Evolutionary conservation across 2,797 vertebrate genomes (phyloP).

Genomic region (Galagoides demidoff): DNA sequence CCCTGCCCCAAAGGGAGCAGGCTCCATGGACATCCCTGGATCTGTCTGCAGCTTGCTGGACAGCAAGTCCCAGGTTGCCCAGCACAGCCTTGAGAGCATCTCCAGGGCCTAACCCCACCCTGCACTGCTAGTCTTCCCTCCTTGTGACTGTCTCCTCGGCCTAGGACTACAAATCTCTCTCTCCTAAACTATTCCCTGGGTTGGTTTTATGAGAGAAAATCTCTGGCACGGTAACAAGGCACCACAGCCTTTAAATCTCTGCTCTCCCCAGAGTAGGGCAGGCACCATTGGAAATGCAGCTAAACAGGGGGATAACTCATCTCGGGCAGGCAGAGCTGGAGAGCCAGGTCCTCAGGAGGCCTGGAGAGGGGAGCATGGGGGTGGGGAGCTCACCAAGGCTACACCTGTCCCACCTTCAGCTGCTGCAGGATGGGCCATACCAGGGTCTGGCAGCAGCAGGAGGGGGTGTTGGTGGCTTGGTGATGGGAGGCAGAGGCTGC

Average conservation of each 20-base stretch:
- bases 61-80: neutral
- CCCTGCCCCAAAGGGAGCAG: neutral
- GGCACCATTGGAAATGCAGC: conserved; percentile 64
- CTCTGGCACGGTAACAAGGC: conserved; percentile 76
- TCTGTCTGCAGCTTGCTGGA: neutral
- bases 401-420: neutral
- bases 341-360: neutral
- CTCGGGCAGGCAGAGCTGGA: neutral
- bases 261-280: conserved; percentile 70
- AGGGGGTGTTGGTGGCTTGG: neutral
- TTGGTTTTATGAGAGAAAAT: conserved; percentile 79
- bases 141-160: conserved; percentile 27
- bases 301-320: conserved; percentile 78
- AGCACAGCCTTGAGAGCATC: neutral
- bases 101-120: neutral
- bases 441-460: neutral
- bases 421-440: neutral
- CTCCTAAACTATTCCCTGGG: conserved; percentile 71
- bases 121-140: neutral
- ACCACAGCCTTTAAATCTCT: conserved; percentile 79
- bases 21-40: neutral
- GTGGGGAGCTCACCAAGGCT: neutral
- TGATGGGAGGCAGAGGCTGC: neutral
- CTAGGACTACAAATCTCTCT: conserved; percentile 71
- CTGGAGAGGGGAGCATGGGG: no score